Evolutionary conservation across 2,888 invertebrate genomes (phyloP).

Genomic region (Chrysina gloriosa): DNA sequence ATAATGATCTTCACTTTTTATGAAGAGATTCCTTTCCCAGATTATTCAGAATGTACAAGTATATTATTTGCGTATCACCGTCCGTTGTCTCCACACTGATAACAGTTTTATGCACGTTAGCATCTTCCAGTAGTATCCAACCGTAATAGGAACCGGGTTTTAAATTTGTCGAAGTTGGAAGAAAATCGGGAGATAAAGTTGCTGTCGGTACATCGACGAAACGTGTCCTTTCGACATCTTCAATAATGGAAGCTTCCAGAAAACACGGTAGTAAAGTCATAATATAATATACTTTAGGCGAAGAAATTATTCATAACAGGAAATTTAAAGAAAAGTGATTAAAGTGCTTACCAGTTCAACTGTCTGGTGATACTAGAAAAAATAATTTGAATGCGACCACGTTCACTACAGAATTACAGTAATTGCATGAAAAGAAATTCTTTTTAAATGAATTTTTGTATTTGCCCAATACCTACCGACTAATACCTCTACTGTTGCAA

Average conservation of each 20-base stretch:
- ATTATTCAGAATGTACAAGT: conserved; percentile 90
- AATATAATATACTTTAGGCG: neutral
- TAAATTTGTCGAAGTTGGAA: conserved; percentile 79
- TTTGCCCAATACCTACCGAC: no score
- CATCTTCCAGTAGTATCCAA: conserved; percentile 72
- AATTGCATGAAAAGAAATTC: no score
- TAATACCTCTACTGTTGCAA: no score
- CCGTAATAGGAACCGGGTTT: conserved; percentile 93
- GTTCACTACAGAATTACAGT: no score
- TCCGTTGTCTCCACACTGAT: conserved; percentile 97
- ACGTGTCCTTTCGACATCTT: neutral
- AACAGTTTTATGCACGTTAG: conserved; percentile 88
- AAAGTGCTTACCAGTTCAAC: neutral
- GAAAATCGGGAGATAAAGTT: conserved; percentile 82
- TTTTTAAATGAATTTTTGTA: no score
- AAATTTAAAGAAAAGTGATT: neutral
- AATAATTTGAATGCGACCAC: no score
- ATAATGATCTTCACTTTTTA: conserved; percentile 81
- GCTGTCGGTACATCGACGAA: conserved; percentile 92
- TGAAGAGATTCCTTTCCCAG: conserved; percentile 91
- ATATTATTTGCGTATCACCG: conserved; percentile 92
- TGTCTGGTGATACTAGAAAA: no score
- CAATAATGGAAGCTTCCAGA: neutral
- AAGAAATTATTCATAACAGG: neutral
- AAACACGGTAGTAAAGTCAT: neutral